Evolutionary conservation across 2,113 vertebrate genomes (phyloP).

Genomic region (Tragelaphus strepsiceros): DNA sequence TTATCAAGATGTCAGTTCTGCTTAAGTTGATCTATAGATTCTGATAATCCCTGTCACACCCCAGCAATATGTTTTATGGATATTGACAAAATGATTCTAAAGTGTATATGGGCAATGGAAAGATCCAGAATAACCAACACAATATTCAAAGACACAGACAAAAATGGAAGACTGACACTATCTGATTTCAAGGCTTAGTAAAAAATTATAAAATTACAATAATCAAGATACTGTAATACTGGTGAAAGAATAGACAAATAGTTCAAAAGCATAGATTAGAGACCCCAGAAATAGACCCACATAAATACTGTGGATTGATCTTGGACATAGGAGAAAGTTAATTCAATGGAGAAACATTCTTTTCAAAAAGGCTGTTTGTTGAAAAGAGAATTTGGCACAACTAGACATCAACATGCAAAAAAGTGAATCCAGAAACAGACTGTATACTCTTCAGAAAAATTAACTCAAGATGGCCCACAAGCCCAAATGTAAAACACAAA

Average conservation of each 20-base stretch:
- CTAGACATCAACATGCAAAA: not conserved
- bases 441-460: not conserved
- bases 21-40: not conserved
- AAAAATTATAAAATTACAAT: not conserved
- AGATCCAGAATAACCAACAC: not conserved
- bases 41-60: not conserved
- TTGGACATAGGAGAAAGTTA: not conserved
- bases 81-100: not conserved
- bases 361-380: not conserved
- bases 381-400: not conserved
- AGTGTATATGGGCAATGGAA: not conserved
- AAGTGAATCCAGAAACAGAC: not conserved
- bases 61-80: not conserved
- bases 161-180: not conserved
- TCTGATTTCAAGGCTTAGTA: not conserved
- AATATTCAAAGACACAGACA: not conserved
- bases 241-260: not conserved
- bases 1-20: not conserved
- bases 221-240: not conserved
- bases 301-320: not conserved
- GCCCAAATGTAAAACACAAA: not conserved
- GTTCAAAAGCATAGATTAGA: not conserved
- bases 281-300: not conserved
- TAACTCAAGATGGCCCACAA: not conserved
- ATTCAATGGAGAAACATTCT: not conserved